These are phyloP conservation scores for Monochamus alternatus DNA, from an alignment of 2,888 invertebrate species.

Conservation along the genomic window DNA sequence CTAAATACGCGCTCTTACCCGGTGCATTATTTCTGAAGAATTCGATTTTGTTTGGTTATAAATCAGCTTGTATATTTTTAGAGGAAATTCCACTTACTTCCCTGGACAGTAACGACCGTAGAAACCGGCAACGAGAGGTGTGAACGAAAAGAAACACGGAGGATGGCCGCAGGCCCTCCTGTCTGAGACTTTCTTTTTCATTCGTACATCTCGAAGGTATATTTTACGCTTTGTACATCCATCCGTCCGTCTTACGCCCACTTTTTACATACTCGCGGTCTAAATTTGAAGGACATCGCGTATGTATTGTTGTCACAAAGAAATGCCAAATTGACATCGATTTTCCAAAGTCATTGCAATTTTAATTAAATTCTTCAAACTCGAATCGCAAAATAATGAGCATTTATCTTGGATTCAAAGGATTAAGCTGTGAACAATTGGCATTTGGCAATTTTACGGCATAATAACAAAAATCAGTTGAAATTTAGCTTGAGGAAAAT, in stretches of 20 bases:
- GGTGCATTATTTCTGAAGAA: slow-evolving; percentile 20
- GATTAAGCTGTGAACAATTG: too few species aligned
- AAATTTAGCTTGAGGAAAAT: too few species aligned
- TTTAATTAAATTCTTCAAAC: too few species aligned
- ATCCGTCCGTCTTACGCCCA: slow-evolving; percentile 18
- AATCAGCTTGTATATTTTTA: slow-evolving; percentile 35
- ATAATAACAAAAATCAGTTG: too few species aligned
- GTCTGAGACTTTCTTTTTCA: slow-evolving; percentile 41
- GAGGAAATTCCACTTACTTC: slow-evolving; percentile 35
- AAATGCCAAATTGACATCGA: background rate
- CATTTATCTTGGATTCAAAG: too few species aligned
- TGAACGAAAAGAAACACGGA: slow-evolving; percentile 33
- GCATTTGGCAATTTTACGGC: too few species aligned
- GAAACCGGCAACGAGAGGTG: slow-evolving; percentile 36
- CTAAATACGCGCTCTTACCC: slow-evolving; percentile 21
- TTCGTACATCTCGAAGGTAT: slow-evolving; percentile 6
- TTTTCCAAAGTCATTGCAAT: too few species aligned
- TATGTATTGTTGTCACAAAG: background rate
- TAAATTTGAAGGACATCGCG: background rate
- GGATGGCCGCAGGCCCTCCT: slow-evolving; percentile 23
- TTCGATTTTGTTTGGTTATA: slow-evolving; percentile 35
- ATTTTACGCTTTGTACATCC: background rate
- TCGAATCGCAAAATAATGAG: background rate
- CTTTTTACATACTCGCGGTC: background rate
- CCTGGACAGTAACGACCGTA: slow-evolving; percentile 3